A percentile compares a stretch with the other conserved stretches of the same genome.
These are phyloP conservation scores for Pterocles gutturalis DNA, from an alignment of 2,113 vertebrate species.

Conservation along the genomic window DNA sequence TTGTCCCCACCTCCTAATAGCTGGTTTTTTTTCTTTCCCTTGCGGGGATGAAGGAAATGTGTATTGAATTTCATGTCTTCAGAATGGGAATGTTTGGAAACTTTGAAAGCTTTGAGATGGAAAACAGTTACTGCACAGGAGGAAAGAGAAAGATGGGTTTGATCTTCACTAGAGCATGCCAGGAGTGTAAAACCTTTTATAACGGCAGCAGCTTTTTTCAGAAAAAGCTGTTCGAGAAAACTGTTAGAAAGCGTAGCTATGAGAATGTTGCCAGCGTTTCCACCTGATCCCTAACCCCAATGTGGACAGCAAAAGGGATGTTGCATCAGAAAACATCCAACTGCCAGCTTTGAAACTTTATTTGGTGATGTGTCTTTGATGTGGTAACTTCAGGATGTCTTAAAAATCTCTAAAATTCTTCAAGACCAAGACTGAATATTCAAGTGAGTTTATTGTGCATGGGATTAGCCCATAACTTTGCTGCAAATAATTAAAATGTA, in stretches of 20 bases:
- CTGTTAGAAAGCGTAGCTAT: neutral
- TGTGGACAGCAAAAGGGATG: neutral
- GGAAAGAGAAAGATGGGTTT: neutral
- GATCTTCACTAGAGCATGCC: neutral
- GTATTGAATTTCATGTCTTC: neutral
- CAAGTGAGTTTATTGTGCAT: neutral
- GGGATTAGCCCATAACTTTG: neutral
- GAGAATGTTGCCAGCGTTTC: neutral
- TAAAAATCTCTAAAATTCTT: neutral
- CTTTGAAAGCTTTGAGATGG: neutral
- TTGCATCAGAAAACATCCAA: neutral
- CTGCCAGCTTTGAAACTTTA: neutral
- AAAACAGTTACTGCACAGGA: neutral
- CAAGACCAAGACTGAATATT: neutral
- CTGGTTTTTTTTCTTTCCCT: neutral
- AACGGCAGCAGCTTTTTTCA: neutral
- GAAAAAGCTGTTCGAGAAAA: neutral
- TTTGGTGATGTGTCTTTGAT: neutral
- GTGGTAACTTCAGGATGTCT: neutral
- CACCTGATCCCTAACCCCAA: neutral
- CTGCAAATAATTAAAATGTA: neutral
- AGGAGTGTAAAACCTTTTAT: neutral
- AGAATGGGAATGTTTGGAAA: neutral
- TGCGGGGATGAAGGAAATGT: neutral
- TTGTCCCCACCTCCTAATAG: neutral